Percentiles rank a stretch among this genome's conserved stretches.
phyloP scores from a whole-genome alignment of 1,140 invertebrate species.

The Nymphalis io region DNA sequence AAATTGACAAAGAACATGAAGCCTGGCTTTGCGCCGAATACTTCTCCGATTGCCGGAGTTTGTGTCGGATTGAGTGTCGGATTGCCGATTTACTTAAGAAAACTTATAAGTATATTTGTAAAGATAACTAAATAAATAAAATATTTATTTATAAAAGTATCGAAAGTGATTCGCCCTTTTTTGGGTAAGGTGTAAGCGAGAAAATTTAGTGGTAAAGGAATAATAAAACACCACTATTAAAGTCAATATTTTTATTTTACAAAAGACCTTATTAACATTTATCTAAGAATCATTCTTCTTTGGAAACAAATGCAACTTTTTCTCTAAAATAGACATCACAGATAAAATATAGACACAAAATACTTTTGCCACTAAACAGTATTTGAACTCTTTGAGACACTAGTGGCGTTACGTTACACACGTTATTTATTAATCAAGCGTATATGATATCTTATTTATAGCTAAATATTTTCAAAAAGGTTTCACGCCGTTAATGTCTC shows the following conservation, averaged over 20 bases:
- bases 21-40: too few relatives aligned
- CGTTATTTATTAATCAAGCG: not conserved
- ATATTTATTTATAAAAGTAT: too few relatives aligned
- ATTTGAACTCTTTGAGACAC: conserved; percentile 22
- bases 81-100: too few relatives aligned
- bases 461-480: conserved; percentile 37
- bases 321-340: conserved; percentile 71
- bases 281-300: conserved; percentile 51
- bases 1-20: too few relatives aligned
- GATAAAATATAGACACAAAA: conserved; percentile 73
- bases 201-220: too few relatives aligned
- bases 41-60: too few relatives aligned
- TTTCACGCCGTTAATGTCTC: conserved; percentile 4
- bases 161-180: too few relatives aligned
- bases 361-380: conserved; percentile 56
- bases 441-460: conserved; percentile 16
- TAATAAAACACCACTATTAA: conserved; percentile 19
- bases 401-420: conserved; percentile 6
- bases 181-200: too few relatives aligned
- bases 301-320: conserved; percentile 52
- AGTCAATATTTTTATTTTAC: conserved; percentile 58
- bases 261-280: conserved; percentile 62
- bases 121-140: too few relatives aligned
- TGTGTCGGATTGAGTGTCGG: too few relatives aligned
- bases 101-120: too few relatives aligned